Percentiles rank a stretch among this genome's conserved stretches.
Evolutionary conservation across 2,113 vertebrate genomes (phyloP).

Genomic region (Myxocyprinus asiaticus): DNA sequence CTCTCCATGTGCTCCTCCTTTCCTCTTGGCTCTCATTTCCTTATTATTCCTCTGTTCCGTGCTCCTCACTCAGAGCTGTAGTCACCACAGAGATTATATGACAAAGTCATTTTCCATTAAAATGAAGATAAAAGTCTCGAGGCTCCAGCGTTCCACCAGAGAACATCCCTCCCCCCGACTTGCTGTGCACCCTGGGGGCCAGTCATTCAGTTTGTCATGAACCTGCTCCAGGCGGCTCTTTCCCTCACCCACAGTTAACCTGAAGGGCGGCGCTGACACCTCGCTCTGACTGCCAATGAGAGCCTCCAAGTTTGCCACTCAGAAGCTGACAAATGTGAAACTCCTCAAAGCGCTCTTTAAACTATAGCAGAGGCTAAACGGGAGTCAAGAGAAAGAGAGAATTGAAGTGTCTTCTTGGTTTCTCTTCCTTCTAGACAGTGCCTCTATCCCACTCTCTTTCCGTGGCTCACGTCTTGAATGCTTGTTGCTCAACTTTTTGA

Average conservation of each 20-base stretch:
- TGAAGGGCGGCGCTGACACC: conserved; percentile 38
- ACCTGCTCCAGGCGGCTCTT: conserved; percentile 46
- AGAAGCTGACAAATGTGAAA: conserved; percentile 31
- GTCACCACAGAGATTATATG: conserved; percentile 49
- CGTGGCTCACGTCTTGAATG: conserved; percentile 19
- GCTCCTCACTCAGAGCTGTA: conserved; percentile 36
- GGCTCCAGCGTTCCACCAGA: conserved; percentile 38
- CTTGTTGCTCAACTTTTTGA: conserved; percentile 51
- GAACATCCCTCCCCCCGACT: conserved; percentile 23
- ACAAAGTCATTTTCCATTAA: conserved; percentile 54
- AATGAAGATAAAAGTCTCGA: conserved; percentile 56
- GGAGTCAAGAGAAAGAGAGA: conserved; percentile 16
- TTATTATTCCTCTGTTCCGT: conserved; percentile 41
- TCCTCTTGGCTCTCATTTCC: conserved; percentile 16
- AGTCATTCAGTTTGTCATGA: conserved; percentile 29
- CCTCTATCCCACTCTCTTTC: conserved; percentile 30
- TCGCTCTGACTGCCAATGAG: conserved; percentile 45
- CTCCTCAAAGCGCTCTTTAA: conserved; percentile 58
- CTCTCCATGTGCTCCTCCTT: conserved; percentile 11
- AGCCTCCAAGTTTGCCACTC: conserved; percentile 22
- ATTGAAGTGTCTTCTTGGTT: conserved; percentile 34
- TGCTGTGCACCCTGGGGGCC: conserved; percentile 39
- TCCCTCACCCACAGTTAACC: conserved; percentile 53
- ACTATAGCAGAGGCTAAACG: conserved; percentile 28
- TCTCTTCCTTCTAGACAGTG: conserved; percentile 37